Evolutionary conservation across 2,797 vertebrate genomes (phyloP), one percentile per base, ranked within the genome.

Genomic region (Squalus acanthias): DNA sequence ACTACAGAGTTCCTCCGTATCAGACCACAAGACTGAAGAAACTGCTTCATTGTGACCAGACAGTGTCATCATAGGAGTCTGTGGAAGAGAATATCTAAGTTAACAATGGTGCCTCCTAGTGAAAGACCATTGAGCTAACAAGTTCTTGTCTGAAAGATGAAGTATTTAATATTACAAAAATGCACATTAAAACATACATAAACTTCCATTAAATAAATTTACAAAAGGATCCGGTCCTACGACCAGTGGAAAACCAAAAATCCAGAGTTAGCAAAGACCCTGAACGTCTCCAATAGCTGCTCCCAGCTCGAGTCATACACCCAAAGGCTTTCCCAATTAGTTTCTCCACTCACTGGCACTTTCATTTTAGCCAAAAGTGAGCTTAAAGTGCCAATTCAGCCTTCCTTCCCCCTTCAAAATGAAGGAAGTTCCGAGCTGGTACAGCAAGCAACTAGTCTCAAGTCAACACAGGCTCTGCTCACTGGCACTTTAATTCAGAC

Each of bases 1-100:
- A 89, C 99, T 99, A 98, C 99, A 99, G 29, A 99, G 97, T 97
- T 99, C 99, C 96, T 99, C 99, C 10, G 97, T 96, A 97, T 99
- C 99, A 72, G 97, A 98, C 99, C 99, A 99, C 39, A 99, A 97
- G 82, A 99, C 98, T 0, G 99, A 99, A 24, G 99, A 99, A 96
- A 99, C 96, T 0, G 99, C 99, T 98, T 99, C 99, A 22, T 97
- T 98, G 97, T 99, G 99, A 96, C 99, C 99, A 7, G 99, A 99
- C 1, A 99, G 97, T 0, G 99, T 99, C 98, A 99, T 98, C 76
- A 99, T 96, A 0, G 99, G 99, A 29, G 99, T 99, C 99, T 99
- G 96, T 5, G 97, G 96, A 97, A 96, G 10, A 53, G 50, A 0
- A 96, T 65, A 96, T 69, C 12, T 0, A 95, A 33, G 0, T 95